Base-by-base conservation (phyloP, 2,797 vertebrate species). In the Emydoidea blandingii region DNA sequence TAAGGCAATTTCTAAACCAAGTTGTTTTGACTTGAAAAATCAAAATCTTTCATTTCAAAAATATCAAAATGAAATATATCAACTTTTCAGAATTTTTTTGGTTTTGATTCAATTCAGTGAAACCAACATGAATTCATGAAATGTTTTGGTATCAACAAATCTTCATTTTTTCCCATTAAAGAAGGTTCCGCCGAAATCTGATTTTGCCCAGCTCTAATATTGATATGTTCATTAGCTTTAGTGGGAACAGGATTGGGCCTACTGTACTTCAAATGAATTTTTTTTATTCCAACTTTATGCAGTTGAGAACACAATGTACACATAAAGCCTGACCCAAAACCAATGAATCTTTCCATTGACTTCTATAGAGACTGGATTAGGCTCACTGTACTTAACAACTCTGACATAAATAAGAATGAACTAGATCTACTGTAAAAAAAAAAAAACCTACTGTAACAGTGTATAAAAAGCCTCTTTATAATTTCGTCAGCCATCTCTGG, bases 351-450 rank as follows among this genome's bases (percentile, higher is more conserved):
- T 65, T 65, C 31, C 31, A 65, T 2, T 34, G 31, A 65, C 15
- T 9, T 18, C 31, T 65, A 34, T 29, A n/a, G 14, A 65, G 15
- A n/a, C 14, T n/a, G 15, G 59, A 9, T 34, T 62, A 34, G 59
- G 7, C 14, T 31, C 31, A 34, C 6, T 62, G 29, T 31, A 12
- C 57, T 59, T 59, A 59, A 31, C 29, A 59, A 31, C 57, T 65
- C 15, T 34, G 31, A n/a, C 8, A 65, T 34, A n/a, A 34, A 65
- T 8, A 65, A 65, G n/a, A 2, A 1, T 0, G 1, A 6, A 3
- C 44, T 83, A 53, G 21, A 81, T 79, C 41, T 54, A 41, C 41
- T 41, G 41, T 41, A 41, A 41, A 41, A 41, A 41, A 41, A 41
- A 41, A 81, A n/a, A 25, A 14, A 81, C 44, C 57, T n/a, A 65